Conservation (phyloP, 2,888 invertebrate genomes). For the Diaperis boleti region DNA sequence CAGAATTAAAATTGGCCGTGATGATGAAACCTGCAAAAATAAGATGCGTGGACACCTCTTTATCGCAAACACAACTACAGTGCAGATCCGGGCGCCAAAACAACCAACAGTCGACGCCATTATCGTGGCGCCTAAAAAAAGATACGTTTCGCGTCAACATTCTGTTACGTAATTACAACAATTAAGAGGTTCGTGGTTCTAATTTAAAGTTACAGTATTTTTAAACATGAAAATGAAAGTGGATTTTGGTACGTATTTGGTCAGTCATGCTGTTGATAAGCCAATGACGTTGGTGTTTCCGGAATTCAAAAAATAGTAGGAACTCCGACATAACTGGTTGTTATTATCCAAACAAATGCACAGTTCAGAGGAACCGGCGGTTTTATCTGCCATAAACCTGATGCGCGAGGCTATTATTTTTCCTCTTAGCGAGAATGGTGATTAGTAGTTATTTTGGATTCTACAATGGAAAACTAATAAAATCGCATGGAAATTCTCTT, state of each 20-base stretch:
- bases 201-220: background rate
- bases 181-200: slow-evolving; percentile 8
- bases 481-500: too few relatives aligned
- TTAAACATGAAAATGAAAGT: slow-evolving; percentile 6
- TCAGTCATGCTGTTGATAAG: slow-evolving; percentile 22
- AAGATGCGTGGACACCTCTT: background rate
- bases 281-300: slow-evolving; percentile 27
- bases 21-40: background rate
- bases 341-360: slow-evolving; percentile 26
- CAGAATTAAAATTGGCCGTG: background rate
- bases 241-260: slow-evolving; percentile 21
- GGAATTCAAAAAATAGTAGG: slow-evolving; percentile 36
- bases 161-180: slow-evolving; percentile 18
- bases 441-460: too few relatives aligned
- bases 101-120: slow-evolving; percentile 24
- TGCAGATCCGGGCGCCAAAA: slow-evolving; percentile 17
- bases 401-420: background rate
- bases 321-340: slow-evolving; percentile 11
- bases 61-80: slow-evolving; percentile 5
- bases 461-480: too few relatives aligned
- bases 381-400: slow-evolving; percentile 7
- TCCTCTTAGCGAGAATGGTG: too few relatives aligned
- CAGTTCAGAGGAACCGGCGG: slow-evolving; percentile 22
- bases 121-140: slow-evolving; percentile 23
- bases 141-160: slow-evolving; percentile 18